Evolutionary conservation across 1,140 invertebrate genomes (phyloP), one percentile per base, ranked within the genome.

Genomic region (Drosophila sechellia): DNA sequence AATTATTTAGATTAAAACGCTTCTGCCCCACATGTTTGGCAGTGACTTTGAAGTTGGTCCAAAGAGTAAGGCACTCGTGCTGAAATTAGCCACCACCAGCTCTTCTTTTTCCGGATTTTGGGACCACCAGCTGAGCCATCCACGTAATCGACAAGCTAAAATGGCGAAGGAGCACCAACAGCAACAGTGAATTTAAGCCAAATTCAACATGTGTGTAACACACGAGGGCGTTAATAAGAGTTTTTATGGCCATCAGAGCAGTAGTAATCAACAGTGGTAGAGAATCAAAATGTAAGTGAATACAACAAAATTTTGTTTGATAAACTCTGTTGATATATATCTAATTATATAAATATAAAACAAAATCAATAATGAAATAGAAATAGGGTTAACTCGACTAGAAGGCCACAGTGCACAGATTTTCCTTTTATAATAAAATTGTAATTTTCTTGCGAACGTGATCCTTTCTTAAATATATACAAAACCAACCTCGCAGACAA

Each of bases 1-100:
- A 83, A 87, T 89, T 66, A 89, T 87, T 89, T 72, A 89, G 65
- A 77, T 83, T 53, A 79, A 77, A 79, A 73, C 66, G 75, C 46
- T 58, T 49, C 45, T 35, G 27, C 64, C 42, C 69, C 17, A 46
- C 22, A 55, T 66, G 63, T 64, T 50, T 75, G 72, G 27, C 70
- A 40, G 35, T 12, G 70, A 49, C 64, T 57, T 70, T 70, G 68
- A 70, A 57, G 68, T 57, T 57, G 64, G 42, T 34, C 64, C 37
- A 22, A 48, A 25, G 43, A 52, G 43, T 56, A 56, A n/a, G 68
- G 27, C 48, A 68, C 50, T 39, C 43, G 40, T 39, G 31, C 25
- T 31, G 25, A 70, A 70, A 70, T 70, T 70, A 56, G 64, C 59
- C 60, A 43, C 59, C 64, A 48, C 25, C 56, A 43, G 8, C 1